These are phyloP conservation scores for Heliconius himera DNA, from an alignment of 1,140 invertebrate species.

Conservation along the genomic window DNA sequence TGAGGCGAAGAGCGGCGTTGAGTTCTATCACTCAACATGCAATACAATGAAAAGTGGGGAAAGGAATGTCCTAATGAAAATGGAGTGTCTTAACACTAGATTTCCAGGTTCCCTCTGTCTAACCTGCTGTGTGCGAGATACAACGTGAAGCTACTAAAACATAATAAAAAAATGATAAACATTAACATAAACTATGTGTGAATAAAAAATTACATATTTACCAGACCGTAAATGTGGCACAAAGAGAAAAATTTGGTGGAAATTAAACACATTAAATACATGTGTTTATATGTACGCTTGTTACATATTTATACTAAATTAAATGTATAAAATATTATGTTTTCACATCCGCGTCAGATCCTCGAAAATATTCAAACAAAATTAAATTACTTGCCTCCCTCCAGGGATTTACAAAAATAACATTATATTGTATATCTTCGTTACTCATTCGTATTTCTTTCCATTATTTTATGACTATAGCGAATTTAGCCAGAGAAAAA, in stretches of 20 bases:
- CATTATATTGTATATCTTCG: not conserved
- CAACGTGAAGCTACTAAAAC: too few relatives aligned
- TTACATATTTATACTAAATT: not conserved
- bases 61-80: too few relatives aligned
- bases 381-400: not conserved
- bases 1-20: too few relatives aligned
- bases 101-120: too few relatives aligned
- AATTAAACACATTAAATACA: not conserved
- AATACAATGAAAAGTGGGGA: too few relatives aligned
- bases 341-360: slow-evolving; percentile 2
- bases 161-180: not conserved
- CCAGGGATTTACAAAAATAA: slow-evolving; percentile 1
- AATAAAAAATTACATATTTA: not conserved
- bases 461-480: too few relatives aligned
- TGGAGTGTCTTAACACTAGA: too few relatives aligned
- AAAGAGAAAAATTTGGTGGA: not conserved
- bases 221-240: not conserved
- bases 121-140: too few relatives aligned
- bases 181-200: not conserved
- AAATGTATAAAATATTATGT: slow-evolving; percentile 11
- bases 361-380: slow-evolving; percentile 5
- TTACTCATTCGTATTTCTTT: not conserved
- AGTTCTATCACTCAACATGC: too few relatives aligned
- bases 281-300: not conserved
- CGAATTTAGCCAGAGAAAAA: too few relatives aligned